Base-by-base conservation (phyloP, 2,888 invertebrate genomes). In the Endotricha flammealis region DNA sequence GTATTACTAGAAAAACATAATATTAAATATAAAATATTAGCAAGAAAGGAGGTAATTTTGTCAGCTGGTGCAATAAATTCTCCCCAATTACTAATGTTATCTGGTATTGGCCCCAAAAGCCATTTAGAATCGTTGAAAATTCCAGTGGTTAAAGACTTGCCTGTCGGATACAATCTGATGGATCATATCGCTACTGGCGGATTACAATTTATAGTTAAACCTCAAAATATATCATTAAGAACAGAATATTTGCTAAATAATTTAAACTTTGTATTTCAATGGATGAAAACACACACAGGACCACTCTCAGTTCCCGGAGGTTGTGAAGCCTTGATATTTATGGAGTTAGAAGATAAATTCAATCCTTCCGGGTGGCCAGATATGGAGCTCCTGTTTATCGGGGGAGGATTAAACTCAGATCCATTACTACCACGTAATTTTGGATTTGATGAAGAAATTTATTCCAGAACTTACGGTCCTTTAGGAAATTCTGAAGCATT, bases 21-120 rank as follows among this genome's bases (percentile, higher is more conserved):
- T 1, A 78, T 64, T 31, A 78, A 79, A 44, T 83, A 81, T 44
- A 82, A 82, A 46, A 89, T 91, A 28, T 71, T 85, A 48, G 92
- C 91, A 1, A 88, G 76, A 25, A 92, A 90, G 57, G 93, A 93
- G 73, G 90, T 95, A 0, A 92, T 95, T 38, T 47, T 95, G 22
- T 90, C 91, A 24, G 93, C 92, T 0, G 95, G 94, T 3, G 90
- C 94, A 2, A 89, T 95, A 17, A 92, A 93, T 70, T 89, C 93
- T 4, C 93, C 95, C 0, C 93, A 95, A 64, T 62, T 95, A 4
- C 74, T 96, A 10, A 91, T 95, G 92, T 68, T 95, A 9, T 94
- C 94, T 2, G 95, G 95, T 2, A 88, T 95, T 5, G 93, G 93
- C 1, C 92, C 92, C 0, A 85, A 67, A 40, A 72, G 83, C 16